phyloP scores from a whole-genome alignment of 2,797 vertebrate species.

The Euthynnus affinis region DNA sequence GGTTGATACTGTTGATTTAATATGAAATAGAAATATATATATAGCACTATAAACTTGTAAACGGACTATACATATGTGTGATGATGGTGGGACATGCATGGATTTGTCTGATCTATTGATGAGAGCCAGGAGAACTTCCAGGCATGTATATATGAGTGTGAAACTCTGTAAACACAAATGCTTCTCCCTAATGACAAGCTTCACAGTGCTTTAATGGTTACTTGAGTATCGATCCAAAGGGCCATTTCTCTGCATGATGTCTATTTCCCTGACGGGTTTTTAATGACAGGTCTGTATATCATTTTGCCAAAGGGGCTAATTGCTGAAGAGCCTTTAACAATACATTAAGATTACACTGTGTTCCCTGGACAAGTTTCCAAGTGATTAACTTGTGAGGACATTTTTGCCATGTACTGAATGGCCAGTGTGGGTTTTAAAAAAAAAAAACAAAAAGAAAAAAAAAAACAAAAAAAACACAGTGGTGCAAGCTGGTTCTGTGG shows the following conservation, averaged over 20 bases:
- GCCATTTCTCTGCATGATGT: constrained; percentile 73
- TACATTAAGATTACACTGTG: constrained; percentile 51
- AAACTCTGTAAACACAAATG: constrained; percentile 40
- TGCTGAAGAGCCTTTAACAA: constrained; percentile 52
- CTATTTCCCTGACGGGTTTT: constrained; percentile 68
- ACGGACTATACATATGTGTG: constrained; percentile 6
- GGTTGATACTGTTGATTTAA: background rate
- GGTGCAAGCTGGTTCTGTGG: constrained; percentile 46
- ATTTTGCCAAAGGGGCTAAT: constrained; percentile 71
- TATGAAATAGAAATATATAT: background rate
- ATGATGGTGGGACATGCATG: constrained; percentile 11
- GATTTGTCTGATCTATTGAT: constrained; percentile 53
- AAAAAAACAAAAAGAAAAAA: background rate
- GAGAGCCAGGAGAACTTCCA: constrained; percentile 24
- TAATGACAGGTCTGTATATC: constrained; percentile 75
- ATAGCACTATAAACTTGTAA: background rate
- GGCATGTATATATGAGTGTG: constrained; percentile 17
- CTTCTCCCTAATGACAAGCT: constrained; percentile 46
- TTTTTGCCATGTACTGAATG: constrained; percentile 18
- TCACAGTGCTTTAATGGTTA: constrained; percentile 62
- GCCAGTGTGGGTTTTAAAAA: background rate
- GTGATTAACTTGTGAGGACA: constrained; percentile 27
- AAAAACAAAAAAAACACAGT: constrained; percentile 3
- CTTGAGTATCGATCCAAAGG: constrained; percentile 75
- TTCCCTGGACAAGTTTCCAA: constrained; percentile 31